A percentile compares a stretch with the other conserved stretches of the same genome.
These are phyloP conservation scores for Incurvaria masculella DNA, from an alignment of 2,888 invertebrate species.

Conservation along the genomic window DNA sequence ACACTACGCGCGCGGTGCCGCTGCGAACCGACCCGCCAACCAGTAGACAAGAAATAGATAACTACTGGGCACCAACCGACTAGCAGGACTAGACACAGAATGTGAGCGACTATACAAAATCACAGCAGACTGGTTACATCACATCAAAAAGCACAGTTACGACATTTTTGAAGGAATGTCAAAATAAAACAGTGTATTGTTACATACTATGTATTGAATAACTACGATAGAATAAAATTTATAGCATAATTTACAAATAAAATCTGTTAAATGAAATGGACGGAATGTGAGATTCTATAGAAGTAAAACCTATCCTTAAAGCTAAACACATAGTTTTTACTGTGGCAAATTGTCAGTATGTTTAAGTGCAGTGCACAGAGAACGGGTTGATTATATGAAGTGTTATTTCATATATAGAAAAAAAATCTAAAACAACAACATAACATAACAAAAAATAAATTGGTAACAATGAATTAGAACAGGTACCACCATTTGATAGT, in stretches of 20 bases:
- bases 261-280: slow-evolving; percentile 33
- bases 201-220: slow-evolving; percentile 14
- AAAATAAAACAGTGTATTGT: slow-evolving; percentile 20
- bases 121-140: neutral
- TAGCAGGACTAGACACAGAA: slow-evolving; percentile 22
- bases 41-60: slow-evolving; percentile 18
- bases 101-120: slow-evolving; percentile 21
- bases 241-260: slow-evolving; percentile 44
- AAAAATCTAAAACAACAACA: too few relatives aligned
- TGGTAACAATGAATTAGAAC: too few relatives aligned
- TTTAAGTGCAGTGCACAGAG: too few relatives aligned
- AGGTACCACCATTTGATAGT: too few relatives aligned
- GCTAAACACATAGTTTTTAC: slow-evolving; percentile 10
- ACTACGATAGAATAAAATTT: slow-evolving; percentile 40
- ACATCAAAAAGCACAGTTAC: slow-evolving; percentile 26
- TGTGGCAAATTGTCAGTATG: too few relatives aligned
- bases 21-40: slow-evolving; percentile 25
- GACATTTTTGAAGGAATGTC: slow-evolving; percentile 27
- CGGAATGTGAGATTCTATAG: slow-evolving; percentile 53
- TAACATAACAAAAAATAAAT: too few relatives aligned
- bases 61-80: slow-evolving; percentile 14
- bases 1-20: slow-evolving; percentile 37
- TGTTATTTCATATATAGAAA: too few relatives aligned
- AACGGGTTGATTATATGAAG: too few relatives aligned
- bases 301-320: slow-evolving; percentile 25